A percentile compares a stretch with the other conserved stretches of the same genome.
phyloP scores from a whole-genome alignment of 2,113 vertebrate genomes.

The Tychaedon coryphoeus region DNA sequence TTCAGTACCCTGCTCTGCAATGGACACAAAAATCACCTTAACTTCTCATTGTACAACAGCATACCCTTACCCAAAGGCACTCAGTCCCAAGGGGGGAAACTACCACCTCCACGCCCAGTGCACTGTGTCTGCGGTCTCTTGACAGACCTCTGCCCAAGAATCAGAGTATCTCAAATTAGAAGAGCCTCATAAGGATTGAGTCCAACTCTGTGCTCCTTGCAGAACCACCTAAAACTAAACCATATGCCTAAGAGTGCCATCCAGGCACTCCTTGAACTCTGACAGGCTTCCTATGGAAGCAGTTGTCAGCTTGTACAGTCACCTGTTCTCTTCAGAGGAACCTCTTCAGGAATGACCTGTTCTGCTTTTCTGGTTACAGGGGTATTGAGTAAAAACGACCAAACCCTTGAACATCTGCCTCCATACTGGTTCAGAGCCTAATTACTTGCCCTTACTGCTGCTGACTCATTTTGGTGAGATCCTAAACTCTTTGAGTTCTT shows the following conservation, averaged over 20 bases:
- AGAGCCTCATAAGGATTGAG: not conserved
- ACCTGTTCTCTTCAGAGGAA: not conserved
- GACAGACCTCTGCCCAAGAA: not conserved
- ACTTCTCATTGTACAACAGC: fast-evolving
- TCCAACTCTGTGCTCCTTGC: not conserved
- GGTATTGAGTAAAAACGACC: not conserved
- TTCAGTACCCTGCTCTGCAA: not conserved
- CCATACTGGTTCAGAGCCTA: not conserved
- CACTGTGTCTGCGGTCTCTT: not conserved
- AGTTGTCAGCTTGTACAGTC: not conserved
- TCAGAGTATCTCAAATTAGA: not conserved
- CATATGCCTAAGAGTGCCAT: not conserved
- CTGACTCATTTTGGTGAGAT: not conserved
- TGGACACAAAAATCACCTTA: not conserved
- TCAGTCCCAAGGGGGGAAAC: not conserved
- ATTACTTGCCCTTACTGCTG: not conserved
- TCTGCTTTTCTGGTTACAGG: not conserved
- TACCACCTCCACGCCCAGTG: not conserved
- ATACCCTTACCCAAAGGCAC: not conserved
- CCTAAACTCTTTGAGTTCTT: not conserved
- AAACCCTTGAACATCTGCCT: not conserved
- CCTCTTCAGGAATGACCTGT: not conserved
- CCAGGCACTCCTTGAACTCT: not conserved
- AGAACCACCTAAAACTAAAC: not conserved
- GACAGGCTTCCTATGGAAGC: not conserved